phyloP scores from a whole-genome alignment of 2,888 invertebrate genomes.

The Tolmerus cingulatus region DNA sequence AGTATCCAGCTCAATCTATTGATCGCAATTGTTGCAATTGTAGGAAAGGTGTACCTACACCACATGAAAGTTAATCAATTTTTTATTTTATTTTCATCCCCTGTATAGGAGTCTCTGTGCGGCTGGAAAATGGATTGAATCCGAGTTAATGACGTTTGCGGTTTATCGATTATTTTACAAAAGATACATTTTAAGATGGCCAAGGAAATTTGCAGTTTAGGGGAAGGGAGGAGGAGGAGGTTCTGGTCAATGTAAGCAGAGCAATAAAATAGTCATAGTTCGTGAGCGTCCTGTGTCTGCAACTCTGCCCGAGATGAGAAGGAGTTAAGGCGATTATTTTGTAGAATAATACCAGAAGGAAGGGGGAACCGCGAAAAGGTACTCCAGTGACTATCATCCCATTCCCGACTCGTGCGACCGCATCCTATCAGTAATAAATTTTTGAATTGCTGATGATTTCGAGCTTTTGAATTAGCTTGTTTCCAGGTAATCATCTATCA shows the following conservation, averaged over 20 bases:
- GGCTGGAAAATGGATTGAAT: conserved; percentile 9
- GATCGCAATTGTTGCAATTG: not conserved
- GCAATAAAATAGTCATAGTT: not conserved
- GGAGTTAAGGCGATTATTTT: not conserved
- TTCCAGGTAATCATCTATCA: conserved; percentile 37
- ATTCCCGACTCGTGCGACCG: conserved; percentile 12
- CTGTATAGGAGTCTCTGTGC: not conserved
- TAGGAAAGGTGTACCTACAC: not conserved
- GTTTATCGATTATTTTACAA: conserved; percentile 28
- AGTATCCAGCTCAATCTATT: too few relatives aligned
- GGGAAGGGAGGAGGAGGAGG: not conserved
- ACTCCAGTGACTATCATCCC: not conserved
- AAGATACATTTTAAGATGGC: not conserved
- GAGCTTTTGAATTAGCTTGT: conserved; percentile 4
- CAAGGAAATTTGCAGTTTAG: not conserved
- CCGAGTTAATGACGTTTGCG: conserved; percentile 27
- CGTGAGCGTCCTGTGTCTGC: not conserved
- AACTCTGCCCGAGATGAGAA: not conserved
- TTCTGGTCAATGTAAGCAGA: not conserved
- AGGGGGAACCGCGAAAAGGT: not conserved
- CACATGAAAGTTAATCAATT: not conserved
- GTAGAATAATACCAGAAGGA: not conserved
- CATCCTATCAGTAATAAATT: conserved; percentile 33
- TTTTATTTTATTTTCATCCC: not conserved
- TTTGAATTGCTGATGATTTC: conserved; percentile 7